Percentiles rank a stretch among this genome's conserved stretches.
Evolutionary conservation across 2,797 vertebrate species (phyloP).

Genomic region (Sebastes steindachneri): DNA sequence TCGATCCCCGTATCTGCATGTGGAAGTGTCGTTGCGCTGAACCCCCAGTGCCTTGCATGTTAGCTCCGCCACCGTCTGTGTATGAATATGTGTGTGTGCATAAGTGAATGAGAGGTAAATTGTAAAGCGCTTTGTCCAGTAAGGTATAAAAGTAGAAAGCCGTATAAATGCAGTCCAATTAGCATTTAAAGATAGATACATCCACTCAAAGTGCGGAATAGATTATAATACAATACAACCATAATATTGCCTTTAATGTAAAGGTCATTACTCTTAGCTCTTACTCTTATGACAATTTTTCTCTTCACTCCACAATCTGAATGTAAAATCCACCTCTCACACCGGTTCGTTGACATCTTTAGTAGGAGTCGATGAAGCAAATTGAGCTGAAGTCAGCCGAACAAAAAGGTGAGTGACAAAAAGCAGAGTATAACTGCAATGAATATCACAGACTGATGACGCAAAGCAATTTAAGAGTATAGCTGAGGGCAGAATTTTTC

Average conservation of each 20-base stretch:
- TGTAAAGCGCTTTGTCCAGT: background rate
- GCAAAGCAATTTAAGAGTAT: conserved; percentile 14
- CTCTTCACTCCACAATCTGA: background rate
- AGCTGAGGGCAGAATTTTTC: background rate
- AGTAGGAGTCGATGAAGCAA: background rate
- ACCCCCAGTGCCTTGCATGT: background rate
- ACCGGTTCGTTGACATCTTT: background rate
- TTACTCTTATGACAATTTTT: background rate
- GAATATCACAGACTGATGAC: conserved; percentile 25
- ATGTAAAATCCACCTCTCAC: background rate
- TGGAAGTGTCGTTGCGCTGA: background rate
- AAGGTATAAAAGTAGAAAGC: background rate
- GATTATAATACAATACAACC: background rate
- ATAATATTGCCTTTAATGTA: background rate
- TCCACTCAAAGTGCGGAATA: background rate
- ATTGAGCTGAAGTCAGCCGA: background rate
- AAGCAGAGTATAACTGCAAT: background rate
- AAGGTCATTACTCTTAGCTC: background rate
- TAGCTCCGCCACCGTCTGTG: background rate
- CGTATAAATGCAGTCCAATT: background rate
- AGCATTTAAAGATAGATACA: background rate
- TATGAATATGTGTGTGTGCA: background rate
- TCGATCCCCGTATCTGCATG: background rate
- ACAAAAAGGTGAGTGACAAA: conserved; percentile 12
- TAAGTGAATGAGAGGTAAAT: background rate